These are phyloP conservation scores for Alsophila aescularia DNA, from an alignment of 2,888 invertebrate genomes.

Conservation along the genomic window DNA sequence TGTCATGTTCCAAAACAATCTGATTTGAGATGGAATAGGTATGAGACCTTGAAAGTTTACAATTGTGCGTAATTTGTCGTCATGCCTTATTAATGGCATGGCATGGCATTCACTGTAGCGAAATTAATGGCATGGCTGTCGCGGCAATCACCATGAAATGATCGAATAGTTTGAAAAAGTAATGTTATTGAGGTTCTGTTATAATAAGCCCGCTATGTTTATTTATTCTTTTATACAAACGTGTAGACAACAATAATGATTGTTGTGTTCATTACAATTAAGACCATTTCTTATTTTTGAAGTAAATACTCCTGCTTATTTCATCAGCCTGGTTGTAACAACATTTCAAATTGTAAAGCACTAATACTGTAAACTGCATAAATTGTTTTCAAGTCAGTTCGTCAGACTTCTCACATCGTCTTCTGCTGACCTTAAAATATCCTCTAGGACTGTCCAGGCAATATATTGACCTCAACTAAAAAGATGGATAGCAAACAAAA, in stretches of 20 bases:
- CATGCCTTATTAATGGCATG: slow-evolving; percentile 33
- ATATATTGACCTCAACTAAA: slow-evolving; percentile 2
- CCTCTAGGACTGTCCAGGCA: neutral
- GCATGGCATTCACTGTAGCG: slow-evolving; percentile 28
- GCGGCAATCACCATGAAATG: slow-evolving; percentile 20
- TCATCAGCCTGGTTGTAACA: too few species aligned
- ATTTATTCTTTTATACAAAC: too few species aligned
- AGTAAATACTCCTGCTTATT: too few species aligned
- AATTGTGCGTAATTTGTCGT: slow-evolving; percentile 34
- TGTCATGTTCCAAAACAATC: slow-evolving; percentile 16
- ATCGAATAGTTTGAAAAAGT: neutral
- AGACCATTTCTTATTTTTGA: too few species aligned
- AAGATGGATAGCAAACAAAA: neutral
- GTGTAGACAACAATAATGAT: too few species aligned
- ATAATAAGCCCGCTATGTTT: neutral
- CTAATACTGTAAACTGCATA: too few species aligned
- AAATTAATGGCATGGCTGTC: slow-evolving; percentile 33
- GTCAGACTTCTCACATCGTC: neutral
- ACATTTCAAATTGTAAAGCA: too few species aligned
- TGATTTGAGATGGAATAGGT: slow-evolving; percentile 31
- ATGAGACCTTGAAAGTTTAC: slow-evolving; percentile 33
- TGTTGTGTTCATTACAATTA: too few species aligned
- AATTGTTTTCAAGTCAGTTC: too few species aligned
- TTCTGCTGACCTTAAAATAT: neutral
- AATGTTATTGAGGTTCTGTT: neutral